Percentiles rank a stretch among this genome's conserved stretches.
These are phyloP conservation scores for Tetragonula carbonaria DNA, from an alignment of 2,888 invertebrate species.

Conservation along the genomic window DNA sequence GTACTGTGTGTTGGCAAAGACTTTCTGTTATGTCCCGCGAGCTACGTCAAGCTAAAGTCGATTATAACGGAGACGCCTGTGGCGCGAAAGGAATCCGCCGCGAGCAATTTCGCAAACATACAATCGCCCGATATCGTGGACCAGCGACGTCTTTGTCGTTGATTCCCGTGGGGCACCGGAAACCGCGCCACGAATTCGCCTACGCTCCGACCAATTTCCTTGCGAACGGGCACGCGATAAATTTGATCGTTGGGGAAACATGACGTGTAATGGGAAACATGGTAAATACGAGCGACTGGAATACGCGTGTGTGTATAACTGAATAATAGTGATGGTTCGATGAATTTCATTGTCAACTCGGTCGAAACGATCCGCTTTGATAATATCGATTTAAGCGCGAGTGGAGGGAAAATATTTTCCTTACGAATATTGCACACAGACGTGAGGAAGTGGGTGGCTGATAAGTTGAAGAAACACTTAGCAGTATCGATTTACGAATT, in stretches of 20 bases:
- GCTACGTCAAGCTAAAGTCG: slow-evolving; percentile 59
- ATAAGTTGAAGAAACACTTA: no score
- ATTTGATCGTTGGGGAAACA: slow-evolving; percentile 6
- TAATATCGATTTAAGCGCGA: slow-evolving; percentile 8
- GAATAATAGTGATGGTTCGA: slow-evolving; percentile 22
- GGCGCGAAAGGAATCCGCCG: slow-evolving; percentile 22
- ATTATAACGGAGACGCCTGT: slow-evolving; percentile 59
- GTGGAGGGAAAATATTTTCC: background rate
- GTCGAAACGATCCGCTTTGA: slow-evolving; percentile 9
- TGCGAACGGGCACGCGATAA: slow-evolving; percentile 12
- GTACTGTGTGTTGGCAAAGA: slow-evolving; percentile 76
- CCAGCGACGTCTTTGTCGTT: background rate
- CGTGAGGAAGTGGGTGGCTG: no score
- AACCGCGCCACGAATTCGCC: slow-evolving; percentile 8
- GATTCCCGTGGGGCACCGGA: background rate
- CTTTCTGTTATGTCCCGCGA: slow-evolving; percentile 74
- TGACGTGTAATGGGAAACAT: slow-evolving; percentile 16
- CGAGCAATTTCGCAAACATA: slow-evolving; percentile 46
- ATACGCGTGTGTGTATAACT: background rate
- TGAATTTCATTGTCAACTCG: slow-evolving; percentile 15
- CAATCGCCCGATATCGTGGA: background rate
- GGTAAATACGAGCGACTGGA: background rate
- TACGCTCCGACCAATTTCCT: slow-evolving; percentile 1
- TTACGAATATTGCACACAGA: no score
- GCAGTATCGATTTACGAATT: no score